Evolutionary conservation across 2,113 vertebrate species (phyloP), one percentile per base, ranked within the genome.

Genomic region (Oenanthe oenanthe): DNA sequence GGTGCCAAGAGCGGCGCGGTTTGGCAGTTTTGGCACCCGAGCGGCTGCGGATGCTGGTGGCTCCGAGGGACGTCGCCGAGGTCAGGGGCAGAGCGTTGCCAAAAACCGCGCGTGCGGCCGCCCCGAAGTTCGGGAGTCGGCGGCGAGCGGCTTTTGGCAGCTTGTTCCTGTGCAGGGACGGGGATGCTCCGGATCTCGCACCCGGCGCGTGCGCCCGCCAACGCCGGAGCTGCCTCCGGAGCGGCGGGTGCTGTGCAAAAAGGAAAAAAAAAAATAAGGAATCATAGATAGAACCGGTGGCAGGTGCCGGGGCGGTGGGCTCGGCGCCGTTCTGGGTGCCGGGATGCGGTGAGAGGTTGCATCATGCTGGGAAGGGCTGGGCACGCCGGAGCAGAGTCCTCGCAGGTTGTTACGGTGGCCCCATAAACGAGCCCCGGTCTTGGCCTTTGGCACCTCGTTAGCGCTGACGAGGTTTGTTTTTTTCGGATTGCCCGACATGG

Each of bases 381-480:
- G 89, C 70, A 91, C 12, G 6, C 42, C 10, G 31, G 94, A 83
- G 80, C 94, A 93, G 94, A 94, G 90, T 93, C 92, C 82, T 85
- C 10, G 1, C 26, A 5, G 54, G 79, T 57, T 43, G 72, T 75
- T 74, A 10, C 1, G 2, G 73, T 82, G 62, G 54, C 76, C 70
- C 61, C 70, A 75, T 89, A 82, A 89, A 75, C 8, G 4, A 87
- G 73, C 45, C 20, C 61, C 0, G 4, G 48, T 85, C 43, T 31
- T 74, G 78, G 88, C 92, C 94, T 94, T 95, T 93, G 94, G 92
- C 90, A 89, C 90, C 87, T 76, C 34, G 38, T 96, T 94, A 89
- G 50, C 84, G 12, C 24, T 21, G 58, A 53, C 0, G 2, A 29
- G 78, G 82, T 92, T 95, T 81, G 74, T 51, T 81, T 92, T 92